A percentile compares a stretch with the other conserved stretches of the same genome.
phyloP scores from a whole-genome alignment of 1,140 invertebrate species.

The Eurosta solidaginis region DNA sequence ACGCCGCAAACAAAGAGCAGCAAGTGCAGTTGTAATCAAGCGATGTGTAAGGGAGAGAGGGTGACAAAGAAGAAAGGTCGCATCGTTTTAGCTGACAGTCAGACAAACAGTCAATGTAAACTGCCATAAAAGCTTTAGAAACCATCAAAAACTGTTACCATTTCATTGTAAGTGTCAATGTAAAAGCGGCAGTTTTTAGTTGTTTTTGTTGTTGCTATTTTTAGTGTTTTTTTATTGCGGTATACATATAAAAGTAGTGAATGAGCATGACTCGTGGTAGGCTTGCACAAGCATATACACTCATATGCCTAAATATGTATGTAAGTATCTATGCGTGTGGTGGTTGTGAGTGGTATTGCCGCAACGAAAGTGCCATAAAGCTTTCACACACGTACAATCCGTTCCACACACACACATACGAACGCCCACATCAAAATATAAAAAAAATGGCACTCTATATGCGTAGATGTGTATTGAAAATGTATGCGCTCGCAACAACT shows the following conservation, averaged over 20 bases:
- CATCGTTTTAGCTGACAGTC: background rate
- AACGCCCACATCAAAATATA: background rate
- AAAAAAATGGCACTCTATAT: background rate
- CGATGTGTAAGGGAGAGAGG: background rate
- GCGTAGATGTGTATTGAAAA: background rate
- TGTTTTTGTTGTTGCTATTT: background rate
- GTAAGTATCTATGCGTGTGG: too few species aligned
- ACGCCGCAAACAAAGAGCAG: background rate
- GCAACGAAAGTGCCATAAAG: conserved; percentile 23
- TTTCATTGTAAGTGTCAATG: background rate
- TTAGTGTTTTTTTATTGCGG: conserved; percentile 18
- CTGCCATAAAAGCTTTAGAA: conserved; percentile 16
- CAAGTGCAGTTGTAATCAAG: background rate
- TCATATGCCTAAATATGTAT: background rate
- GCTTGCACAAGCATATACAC: background rate
- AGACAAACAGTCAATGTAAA: background rate
- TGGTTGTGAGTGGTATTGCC: background rate
- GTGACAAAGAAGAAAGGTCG: background rate
- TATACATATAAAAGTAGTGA: too few species aligned
- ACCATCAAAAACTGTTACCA: conserved; percentile 23
- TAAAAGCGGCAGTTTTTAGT: background rate
- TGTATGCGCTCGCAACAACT: background rate
- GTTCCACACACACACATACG: background rate
- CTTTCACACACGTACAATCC: background rate
- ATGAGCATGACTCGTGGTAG: background rate